These are phyloP conservation scores for Epinotia brunnichana DNA, from an alignment of 2,888 invertebrate species.

Conservation along the genomic window DNA sequence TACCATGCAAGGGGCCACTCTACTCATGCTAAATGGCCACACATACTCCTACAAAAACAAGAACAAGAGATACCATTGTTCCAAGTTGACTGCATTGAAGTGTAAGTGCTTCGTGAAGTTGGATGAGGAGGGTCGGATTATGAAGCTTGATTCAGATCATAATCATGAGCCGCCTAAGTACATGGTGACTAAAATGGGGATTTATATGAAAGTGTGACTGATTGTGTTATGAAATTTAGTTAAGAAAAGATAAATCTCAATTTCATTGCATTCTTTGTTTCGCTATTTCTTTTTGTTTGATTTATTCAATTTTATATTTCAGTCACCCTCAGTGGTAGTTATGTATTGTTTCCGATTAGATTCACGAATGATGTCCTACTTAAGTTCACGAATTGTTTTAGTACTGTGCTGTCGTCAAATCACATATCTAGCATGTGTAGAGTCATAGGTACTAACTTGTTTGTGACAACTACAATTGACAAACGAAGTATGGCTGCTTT, in stretches of 20 bases:
- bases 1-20: conserved; percentile 7
- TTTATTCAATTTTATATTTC: too few relatives aligned
- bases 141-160: conserved; percentile 32
- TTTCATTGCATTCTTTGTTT: neutral
- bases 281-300: too few relatives aligned
- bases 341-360: too few relatives aligned
- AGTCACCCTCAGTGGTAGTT: too few relatives aligned
- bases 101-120: conserved; percentile 39
- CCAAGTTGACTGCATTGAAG: conserved; percentile 18
- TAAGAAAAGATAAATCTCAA: neutral
- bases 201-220: conserved; percentile 16
- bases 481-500: too few relatives aligned
- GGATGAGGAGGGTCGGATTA: conserved; percentile 23
- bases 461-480: too few relatives aligned
- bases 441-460: too few relatives aligned
- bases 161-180: conserved; percentile 39
- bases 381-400: too few relatives aligned
- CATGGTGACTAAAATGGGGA: conserved; percentile 2
- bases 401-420: too few relatives aligned
- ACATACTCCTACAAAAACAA: conserved; percentile 37
- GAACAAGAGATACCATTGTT: conserved; percentile 36
- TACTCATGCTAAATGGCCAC: conserved; percentile 41
- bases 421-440: too few relatives aligned
- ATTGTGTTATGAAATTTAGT: neutral
- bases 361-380: too few relatives aligned